Evolutionary conservation across 1,140 invertebrate genomes (phyloP).

Genomic region (Drosophila subobscura): DNA sequence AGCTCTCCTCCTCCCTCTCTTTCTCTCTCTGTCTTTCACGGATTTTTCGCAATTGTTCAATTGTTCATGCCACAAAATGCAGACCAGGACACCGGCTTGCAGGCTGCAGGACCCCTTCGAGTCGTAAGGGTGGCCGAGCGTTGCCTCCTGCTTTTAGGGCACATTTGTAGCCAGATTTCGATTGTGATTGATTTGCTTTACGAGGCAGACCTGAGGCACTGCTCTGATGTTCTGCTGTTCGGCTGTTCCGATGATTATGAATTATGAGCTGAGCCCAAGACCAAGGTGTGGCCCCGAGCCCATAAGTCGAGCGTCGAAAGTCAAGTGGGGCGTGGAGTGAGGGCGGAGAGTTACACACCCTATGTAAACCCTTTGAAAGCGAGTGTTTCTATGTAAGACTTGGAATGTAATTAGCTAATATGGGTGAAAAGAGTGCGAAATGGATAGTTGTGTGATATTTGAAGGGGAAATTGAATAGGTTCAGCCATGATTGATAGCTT

Average conservation of each 20-base stretch:
- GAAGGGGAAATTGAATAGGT: too few species aligned
- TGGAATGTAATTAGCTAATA: too few species aligned
- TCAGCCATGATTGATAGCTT: too few species aligned
- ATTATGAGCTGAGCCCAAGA: conserved; percentile 58
- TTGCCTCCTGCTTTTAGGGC: conserved; percentile 43
- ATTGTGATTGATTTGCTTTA: conserved; percentile 62
- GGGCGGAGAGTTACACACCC: too few species aligned
- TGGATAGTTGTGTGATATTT: too few species aligned
- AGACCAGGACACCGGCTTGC: neutral
- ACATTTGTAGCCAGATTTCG: conserved; percentile 65
- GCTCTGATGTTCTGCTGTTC: neutral
- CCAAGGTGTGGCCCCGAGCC: conserved; percentile 43
- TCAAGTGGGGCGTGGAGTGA: conserved; percentile 46
- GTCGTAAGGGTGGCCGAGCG: conserved; percentile 29
- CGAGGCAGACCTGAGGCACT: neutral
- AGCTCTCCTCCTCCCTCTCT: conserved; percentile 14
- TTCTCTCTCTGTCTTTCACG: neutral
- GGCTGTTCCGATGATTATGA: conserved; percentile 45
- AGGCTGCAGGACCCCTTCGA: neutral
- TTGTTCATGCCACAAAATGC: conserved; percentile 58
- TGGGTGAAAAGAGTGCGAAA: too few species aligned
- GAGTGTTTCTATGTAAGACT: too few species aligned
- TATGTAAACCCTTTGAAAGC: too few species aligned
- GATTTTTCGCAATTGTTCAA: conserved; percentile 74
- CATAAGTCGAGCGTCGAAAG: conserved; percentile 48